Conservation (phyloP, 1,140 invertebrate species). For the Drosophila melanica region DNA sequence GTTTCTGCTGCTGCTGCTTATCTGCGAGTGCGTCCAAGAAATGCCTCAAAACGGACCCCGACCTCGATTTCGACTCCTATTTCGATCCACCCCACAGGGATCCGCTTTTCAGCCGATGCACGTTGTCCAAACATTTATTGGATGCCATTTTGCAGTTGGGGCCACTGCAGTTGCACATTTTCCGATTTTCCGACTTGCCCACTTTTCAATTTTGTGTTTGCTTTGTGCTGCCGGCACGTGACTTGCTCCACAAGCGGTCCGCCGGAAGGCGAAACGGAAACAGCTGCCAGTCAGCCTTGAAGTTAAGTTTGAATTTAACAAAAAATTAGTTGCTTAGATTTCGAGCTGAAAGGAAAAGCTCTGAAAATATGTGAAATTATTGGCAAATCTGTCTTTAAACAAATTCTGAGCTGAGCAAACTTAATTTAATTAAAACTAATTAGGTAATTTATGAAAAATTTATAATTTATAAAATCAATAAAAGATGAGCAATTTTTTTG, state of each 20-base stretch:
- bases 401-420: too few relatives aligned
- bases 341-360: slow-evolving; percentile 2
- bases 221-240: slow-evolving; percentile 31
- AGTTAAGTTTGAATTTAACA: background rate
- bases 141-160: background rate
- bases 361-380: too few relatives aligned
- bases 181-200: slow-evolving; percentile 14
- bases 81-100: background rate
- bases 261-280: slow-evolving; percentile 14
- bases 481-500: too few relatives aligned
- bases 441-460: too few relatives aligned
- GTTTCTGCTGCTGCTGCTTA: slow-evolving; percentile 1
- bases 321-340: slow-evolving; percentile 3
- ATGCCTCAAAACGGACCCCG: slow-evolving; percentile 5
- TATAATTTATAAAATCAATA: too few relatives aligned
- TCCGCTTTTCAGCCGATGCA: background rate
- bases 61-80: too few relatives aligned
- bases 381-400: too few relatives aligned
- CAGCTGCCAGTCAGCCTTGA: slow-evolving; percentile 11
- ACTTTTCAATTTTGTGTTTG: slow-evolving; percentile 43
- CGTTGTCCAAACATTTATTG: slow-evolving; percentile 23
- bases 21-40: slow-evolving; percentile 8
- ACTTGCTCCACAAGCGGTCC: slow-evolving; percentile 11
- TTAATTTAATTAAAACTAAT: too few relatives aligned
- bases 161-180: slow-evolving; percentile 27